Percentiles rank a stretch among this genome's conserved stretches.
Conservation (phyloP, 2,888 invertebrate genomes). For the Brenthis ino region DNA sequence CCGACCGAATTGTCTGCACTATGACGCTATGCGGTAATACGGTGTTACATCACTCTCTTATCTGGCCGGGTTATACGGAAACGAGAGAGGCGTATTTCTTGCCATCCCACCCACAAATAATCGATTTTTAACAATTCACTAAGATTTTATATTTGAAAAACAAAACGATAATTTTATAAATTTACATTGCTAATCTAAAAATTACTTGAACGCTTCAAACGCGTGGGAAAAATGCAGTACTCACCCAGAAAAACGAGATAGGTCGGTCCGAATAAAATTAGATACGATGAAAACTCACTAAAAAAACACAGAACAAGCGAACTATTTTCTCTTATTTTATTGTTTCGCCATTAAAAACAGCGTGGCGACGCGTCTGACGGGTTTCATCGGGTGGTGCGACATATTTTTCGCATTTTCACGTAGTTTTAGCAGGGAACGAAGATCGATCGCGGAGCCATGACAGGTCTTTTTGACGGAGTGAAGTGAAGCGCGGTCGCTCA, state of each 20-base stretch:
- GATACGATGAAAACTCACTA: slow-evolving; percentile 73
- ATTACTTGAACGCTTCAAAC: slow-evolving; percentile 10
- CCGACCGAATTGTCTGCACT: slow-evolving; percentile 57
- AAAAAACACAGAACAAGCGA: slow-evolving; percentile 66
- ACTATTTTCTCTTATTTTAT: slow-evolving; percentile 57
- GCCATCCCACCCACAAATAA: slow-evolving; percentile 77
- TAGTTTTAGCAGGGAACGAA: slow-evolving; percentile 64
- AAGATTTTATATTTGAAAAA: slow-evolving; percentile 32
- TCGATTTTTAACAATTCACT: slow-evolving; percentile 75
- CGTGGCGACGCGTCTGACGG: slow-evolving; percentile 46
- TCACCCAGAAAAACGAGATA: slow-evolving; percentile 70
- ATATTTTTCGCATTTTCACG: slow-evolving; percentile 75
- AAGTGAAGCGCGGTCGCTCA: slow-evolving; percentile 70
- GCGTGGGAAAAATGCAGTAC: slow-evolving; percentile 58
- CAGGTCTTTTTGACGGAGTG: slow-evolving; percentile 71
- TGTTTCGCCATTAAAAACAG: slow-evolving; percentile 54
- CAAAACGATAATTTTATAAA: background rate
- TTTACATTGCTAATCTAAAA: slow-evolving; percentile 17
- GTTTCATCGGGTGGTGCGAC: slow-evolving; percentile 59
- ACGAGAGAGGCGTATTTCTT: slow-evolving; percentile 54
- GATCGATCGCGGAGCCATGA: slow-evolving; percentile 80
- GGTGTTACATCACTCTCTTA: slow-evolving; percentile 64
- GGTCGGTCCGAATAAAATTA: slow-evolving; percentile 75
- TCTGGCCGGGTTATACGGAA: slow-evolving; percentile 66
- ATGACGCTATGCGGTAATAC: slow-evolving; percentile 54